Evolutionary conservation across 2,797 vertebrate species (phyloP).

Genomic region (Halcyon badia): DNA sequence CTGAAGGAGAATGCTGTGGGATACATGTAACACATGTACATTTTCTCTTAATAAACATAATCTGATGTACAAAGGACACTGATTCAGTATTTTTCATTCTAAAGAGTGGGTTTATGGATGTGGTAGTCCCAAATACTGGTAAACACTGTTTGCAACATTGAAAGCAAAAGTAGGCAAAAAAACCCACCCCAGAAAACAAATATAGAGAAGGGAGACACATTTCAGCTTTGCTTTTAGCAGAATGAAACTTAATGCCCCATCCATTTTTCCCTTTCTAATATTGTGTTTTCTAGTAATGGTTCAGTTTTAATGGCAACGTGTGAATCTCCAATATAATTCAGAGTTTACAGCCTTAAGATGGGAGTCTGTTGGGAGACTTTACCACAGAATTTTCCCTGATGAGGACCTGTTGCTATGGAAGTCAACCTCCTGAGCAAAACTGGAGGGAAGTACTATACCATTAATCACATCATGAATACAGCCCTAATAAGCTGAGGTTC

Average conservation of each 20-base stretch:
- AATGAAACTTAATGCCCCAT: neutral
- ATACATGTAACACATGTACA: neutral
- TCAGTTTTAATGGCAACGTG: neutral
- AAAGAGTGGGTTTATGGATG: neutral
- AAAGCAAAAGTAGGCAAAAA: neutral
- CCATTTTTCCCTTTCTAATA: neutral
- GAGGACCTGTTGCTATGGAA: slow-evolving; percentile 28
- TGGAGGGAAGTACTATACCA: neutral
- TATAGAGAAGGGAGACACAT: neutral
- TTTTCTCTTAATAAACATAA: neutral
- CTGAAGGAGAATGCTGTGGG: too few relatives aligned
- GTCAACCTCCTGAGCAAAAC: neutral
- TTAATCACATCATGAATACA: slow-evolving; percentile 37
- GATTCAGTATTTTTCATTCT: neutral
- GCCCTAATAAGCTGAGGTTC: slow-evolving; percentile 53
- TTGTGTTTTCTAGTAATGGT: neutral
- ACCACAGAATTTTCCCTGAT: neutral
- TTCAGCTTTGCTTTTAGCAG: neutral
- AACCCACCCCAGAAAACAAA: neutral
- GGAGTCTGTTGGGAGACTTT: slow-evolving; percentile 8
- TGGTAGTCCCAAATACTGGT: neutral
- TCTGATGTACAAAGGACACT: neutral
- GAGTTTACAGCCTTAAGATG: neutral
- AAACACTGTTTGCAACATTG: neutral
- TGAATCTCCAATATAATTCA: neutral